Evolutionary conservation across 2,888 invertebrate genomes (phyloP).

Genomic region (Leptinotarsa rubiginosa): DNA sequence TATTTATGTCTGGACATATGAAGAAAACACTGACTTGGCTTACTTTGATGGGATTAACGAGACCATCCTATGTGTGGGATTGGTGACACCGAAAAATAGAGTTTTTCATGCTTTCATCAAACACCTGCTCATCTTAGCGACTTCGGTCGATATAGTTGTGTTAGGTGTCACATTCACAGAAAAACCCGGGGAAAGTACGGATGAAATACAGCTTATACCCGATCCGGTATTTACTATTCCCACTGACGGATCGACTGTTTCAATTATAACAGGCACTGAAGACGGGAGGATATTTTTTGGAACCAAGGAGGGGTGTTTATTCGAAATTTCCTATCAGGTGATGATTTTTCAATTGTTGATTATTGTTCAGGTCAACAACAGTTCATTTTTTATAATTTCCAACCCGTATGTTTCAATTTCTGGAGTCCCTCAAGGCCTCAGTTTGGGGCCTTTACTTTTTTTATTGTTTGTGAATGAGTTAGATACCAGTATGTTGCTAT

Average conservation of each 20-base stretch:
- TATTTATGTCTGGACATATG: constrained; percentile 98
- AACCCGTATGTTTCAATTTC: too few relatives aligned
- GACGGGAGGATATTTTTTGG: constrained; percentile 94
- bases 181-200: constrained; percentile 67
- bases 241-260: constrained; percentile 88
- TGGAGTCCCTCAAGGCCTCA: too few relatives aligned
- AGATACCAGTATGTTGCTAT: too few relatives aligned
- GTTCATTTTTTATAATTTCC: too few relatives aligned
- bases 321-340: constrained; percentile 95
- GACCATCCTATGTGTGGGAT: constrained; percentile 92
- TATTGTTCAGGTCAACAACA: not conserved
- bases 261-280: constrained; percentile 82
- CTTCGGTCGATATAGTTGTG: constrained; percentile 93
- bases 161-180: constrained; percentile 77
- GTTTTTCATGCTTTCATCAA: constrained; percentile 93
- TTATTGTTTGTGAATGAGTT: too few relatives aligned
- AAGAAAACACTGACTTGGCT: constrained; percentile 93
- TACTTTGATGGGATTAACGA: constrained; percentile 96
- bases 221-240: constrained; percentile 94
- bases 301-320: constrained; percentile 92
- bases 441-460: too few relatives aligned
- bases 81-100: constrained; percentile 88
- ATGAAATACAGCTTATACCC: constrained; percentile 91
- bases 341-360: constrained; percentile 11
- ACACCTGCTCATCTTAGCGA: constrained; percentile 90